phyloP scores from a whole-genome alignment of 2,888 invertebrate genomes.

The Nemotelus pantherinus region DNA sequence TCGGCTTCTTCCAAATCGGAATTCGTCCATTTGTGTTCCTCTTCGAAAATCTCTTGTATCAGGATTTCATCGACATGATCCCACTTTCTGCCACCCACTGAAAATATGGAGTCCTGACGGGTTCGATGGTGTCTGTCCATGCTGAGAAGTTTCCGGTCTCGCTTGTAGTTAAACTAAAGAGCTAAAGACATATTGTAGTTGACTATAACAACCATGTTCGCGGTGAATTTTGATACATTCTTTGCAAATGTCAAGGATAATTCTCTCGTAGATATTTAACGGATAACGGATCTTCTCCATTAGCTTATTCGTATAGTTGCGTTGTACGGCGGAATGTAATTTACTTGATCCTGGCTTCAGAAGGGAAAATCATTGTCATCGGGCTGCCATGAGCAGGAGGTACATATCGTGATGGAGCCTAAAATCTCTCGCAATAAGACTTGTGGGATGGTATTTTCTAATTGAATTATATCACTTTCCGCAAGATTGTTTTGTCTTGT shows the following conservation, averaged over 20 bases:
- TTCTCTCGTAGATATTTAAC: constrained; percentile 68
- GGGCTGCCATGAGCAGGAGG: constrained; percentile 68
- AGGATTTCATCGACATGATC: constrained; percentile 79
- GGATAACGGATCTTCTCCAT: constrained; percentile 18
- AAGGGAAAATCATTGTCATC: constrained; percentile 61
- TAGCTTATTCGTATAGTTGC: constrained; percentile 57
- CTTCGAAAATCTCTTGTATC: constrained; percentile 75
- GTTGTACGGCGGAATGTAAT: constrained; percentile 59
- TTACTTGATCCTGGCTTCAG: constrained; percentile 59
- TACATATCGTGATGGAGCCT: constrained; percentile 80
- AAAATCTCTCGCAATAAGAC: constrained; percentile 73
- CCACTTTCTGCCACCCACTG: constrained; percentile 72
- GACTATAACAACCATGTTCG: constrained; percentile 59
- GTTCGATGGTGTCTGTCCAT: constrained; percentile 67
- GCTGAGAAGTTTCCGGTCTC: constrained; percentile 67
- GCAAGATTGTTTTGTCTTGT: constrained; percentile 71
- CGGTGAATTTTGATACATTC: constrained; percentile 67
- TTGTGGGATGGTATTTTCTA: constrained; percentile 66
- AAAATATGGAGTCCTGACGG: constrained; percentile 27
- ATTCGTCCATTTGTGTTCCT: constrained; percentile 78
- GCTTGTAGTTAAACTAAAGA: constrained; percentile 65
- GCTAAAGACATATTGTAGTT: constrained; percentile 62
- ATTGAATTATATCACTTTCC: constrained; percentile 72
- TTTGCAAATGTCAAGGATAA: constrained; percentile 72
- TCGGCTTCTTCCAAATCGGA: constrained; percentile 76